phyloP scores from a whole-genome alignment of 2,113 vertebrate species.

The Rhabdornis inornatus region DNA sequence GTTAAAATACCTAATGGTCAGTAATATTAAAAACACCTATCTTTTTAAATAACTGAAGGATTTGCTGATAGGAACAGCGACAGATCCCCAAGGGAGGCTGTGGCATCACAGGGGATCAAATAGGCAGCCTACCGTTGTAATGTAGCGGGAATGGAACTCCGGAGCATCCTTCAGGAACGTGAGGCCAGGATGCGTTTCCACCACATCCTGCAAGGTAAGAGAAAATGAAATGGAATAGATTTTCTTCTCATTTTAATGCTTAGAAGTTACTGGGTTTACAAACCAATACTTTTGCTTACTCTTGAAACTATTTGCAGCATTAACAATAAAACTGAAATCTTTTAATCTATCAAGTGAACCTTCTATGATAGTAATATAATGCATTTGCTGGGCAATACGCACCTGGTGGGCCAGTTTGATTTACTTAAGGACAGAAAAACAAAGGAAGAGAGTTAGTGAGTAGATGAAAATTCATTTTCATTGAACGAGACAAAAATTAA shows the following conservation, averaged over 20 bases:
- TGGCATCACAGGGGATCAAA: background rate
- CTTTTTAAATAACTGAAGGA: background rate
- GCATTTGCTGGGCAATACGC: constrained; percentile 26
- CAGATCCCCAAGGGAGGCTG: background rate
- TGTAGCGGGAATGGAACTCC: constrained; percentile 98
- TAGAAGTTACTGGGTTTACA: background rate
- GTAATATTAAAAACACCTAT: background rate
- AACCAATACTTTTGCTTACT: background rate
- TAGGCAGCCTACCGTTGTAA: constrained; percentile 86
- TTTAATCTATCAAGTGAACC: background rate
- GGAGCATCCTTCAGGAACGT: constrained; percentile 98
- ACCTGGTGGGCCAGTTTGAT: constrained; percentile 56
- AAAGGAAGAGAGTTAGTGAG: constrained; percentile 58
- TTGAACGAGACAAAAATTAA: background rate
- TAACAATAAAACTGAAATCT: background rate
- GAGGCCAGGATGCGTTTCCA: constrained; percentile 95
- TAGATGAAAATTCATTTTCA: constrained; percentile 29
- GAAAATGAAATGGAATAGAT: background rate
- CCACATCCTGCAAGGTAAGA: constrained; percentile 85
- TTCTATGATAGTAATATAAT: background rate
- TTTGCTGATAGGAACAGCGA: background rate
- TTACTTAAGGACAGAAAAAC: constrained; percentile 64
- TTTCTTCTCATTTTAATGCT: background rate
- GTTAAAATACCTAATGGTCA: background rate
- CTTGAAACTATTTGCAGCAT: constrained; percentile 9